A percentile compares a stretch with the other conserved stretches of the same genome.
Conservation (phyloP, 2,113 vertebrate species). For the Nannobrachium achirus region DNA sequence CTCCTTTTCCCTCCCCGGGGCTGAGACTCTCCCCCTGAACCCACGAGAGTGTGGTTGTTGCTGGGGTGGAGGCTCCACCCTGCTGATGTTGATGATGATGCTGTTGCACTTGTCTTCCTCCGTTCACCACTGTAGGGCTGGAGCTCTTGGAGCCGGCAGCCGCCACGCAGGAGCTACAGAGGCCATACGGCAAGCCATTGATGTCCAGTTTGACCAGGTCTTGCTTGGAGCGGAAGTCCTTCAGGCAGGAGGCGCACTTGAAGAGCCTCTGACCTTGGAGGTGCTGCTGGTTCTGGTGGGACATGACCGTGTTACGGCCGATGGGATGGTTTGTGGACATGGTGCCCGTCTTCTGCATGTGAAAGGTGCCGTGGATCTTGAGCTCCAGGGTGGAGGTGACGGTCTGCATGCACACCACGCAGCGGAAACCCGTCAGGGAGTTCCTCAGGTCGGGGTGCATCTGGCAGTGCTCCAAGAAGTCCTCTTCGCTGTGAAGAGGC, state of each 20-base stretch:
- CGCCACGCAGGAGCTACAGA: constrained; percentile 91
- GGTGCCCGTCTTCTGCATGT: constrained; percentile 97
- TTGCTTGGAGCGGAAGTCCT: constrained; percentile 95
- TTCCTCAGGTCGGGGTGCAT: constrained; percentile 98
- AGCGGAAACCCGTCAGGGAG: constrained; percentile 97
- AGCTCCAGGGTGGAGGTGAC: constrained; percentile 98
- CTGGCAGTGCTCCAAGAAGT: constrained; percentile 98
- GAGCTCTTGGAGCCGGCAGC: constrained; percentile 88
- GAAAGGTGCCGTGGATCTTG: constrained; percentile 99
- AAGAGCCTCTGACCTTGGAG: constrained; percentile 89
- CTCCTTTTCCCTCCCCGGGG: constrained; percentile 85
- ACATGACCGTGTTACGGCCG: constrained; percentile 65
- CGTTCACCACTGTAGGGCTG: constrained; percentile 88
- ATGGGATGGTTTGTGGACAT: constrained; percentile 87
- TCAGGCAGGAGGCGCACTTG: constrained; percentile 97
- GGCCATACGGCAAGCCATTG: constrained; percentile 95
- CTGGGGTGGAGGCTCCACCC: constrained; percentile 15
- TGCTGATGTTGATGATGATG: constrained; percentile 59
- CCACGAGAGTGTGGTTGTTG: constrained; percentile 65
- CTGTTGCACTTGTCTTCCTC: constrained; percentile 83
- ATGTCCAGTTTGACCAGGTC: constrained; percentile 98
- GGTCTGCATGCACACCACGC: constrained; percentile 99
- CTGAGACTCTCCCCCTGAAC: constrained; percentile 87
- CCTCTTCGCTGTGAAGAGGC: constrained; percentile 96
- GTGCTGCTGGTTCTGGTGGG: constrained; percentile 65